phyloP scores from a whole-genome alignment of 1,140 invertebrate genomes.

The Polypedilum vanderplanki region DNA sequence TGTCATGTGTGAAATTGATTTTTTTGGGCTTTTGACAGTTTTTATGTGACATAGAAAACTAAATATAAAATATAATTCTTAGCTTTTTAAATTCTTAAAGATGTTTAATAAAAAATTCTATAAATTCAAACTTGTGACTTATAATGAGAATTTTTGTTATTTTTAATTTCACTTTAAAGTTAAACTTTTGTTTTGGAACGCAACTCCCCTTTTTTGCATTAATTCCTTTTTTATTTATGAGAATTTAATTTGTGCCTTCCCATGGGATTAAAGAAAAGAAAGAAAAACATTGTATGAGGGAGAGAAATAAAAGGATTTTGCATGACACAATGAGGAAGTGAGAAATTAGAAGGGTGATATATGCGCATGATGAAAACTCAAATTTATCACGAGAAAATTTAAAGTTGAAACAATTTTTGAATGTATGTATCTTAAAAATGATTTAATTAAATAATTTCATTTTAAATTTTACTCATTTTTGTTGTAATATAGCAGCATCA shows the following conservation, averaged over 20 bases:
- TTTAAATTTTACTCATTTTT: neutral
- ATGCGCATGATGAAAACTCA: neutral
- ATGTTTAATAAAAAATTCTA: too few relatives aligned
- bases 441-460: neutral
- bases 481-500: neutral
- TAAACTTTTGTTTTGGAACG: neutral
- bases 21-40: neutral
- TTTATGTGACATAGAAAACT: too few relatives aligned
- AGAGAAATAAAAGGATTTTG: neutral
- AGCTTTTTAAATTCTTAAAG: too few relatives aligned
- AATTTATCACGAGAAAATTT: neutral
- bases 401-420: neutral
- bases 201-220: neutral
- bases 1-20: slow-evolving; percentile 18
- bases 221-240: slow-evolving; percentile 22
- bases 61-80: too few relatives aligned
- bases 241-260: slow-evolving; percentile 25
- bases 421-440: neutral
- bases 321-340: neutral
- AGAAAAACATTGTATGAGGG: neutral
- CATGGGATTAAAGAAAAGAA: neutral
- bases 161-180: too few relatives aligned
- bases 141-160: too few relatives aligned
- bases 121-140: too few relatives aligned
- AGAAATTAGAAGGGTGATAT: neutral